Base-by-base conservation (phyloP, 2,888 invertebrate genomes). In the Chrysopilus asiliformis region DNA sequence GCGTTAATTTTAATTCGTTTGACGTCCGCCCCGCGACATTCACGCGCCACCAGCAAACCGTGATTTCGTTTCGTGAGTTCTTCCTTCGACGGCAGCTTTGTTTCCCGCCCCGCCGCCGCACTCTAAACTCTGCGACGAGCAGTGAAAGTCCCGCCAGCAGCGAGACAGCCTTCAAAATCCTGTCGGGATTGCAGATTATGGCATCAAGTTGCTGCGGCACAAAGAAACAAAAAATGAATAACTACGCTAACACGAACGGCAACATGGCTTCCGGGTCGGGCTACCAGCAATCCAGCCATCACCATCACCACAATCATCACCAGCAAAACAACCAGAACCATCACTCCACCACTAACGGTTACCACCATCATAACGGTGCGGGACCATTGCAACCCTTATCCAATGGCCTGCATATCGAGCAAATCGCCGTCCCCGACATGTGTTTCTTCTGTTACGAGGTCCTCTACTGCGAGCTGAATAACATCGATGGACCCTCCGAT, bases 361-460 rank as follows among this genome's bases (percentile, higher is more conserved):
- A 34, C 32, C 66, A 67, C 3, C 55, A 58, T 28, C 47, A 45
- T 10, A 33, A 28, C 13, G 31, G 31, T 14, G n/a, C n/a, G n/a
- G 37, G 37, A 17, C 25, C 32, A 6, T 31, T 25, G 17, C 32
- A 30, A 17, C 24, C 30, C 13, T 25, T 33, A 14, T 26, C 30
- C 17, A 48, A 45, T 32, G 43, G 45, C 6, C 53, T 19, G 52
- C 53, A 51, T 1, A 27, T 55, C 34, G 55, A 57, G 8, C 57
- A 48, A 58, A 81, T 91, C 49, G 89, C 86, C 50, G 76, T 80
- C 62, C 82, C 84, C 45, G 94, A 95, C 65, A 98, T 98, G 97
- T 93, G 93, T 63, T 89, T 85, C 72, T 97, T 86, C 71, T 98
- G 98, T 75, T 98, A 97, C 72, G 97, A 98, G 70, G 93, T 95